A percentile compares a stretch with the other conserved stretches of the same genome.
Evolutionary conservation across 53 echinoderm and acorn worm genomes (phyloP).

Genomic region (Temnopleurus reevesii): DNA sequence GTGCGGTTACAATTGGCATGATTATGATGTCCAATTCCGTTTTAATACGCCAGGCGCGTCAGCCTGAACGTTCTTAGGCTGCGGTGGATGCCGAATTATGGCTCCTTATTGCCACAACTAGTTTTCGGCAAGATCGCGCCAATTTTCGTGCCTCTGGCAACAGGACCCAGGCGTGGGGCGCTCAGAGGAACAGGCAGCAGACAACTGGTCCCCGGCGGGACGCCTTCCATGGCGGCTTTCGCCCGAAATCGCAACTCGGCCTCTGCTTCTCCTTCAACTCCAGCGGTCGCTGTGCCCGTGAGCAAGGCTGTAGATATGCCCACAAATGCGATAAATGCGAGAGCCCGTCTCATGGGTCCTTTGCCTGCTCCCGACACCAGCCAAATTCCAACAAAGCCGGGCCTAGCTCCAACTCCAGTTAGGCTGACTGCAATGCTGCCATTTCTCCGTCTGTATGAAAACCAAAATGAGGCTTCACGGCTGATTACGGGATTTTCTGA

Average conservation of each 20-base stretch:
- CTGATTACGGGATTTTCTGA: background rate
- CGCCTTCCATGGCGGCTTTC: background rate
- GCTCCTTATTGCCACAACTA: background rate
- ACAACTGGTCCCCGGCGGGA: background rate
- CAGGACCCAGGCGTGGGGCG: background rate
- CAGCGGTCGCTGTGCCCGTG: background rate
- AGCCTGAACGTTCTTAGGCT: background rate
- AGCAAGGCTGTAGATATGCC: background rate
- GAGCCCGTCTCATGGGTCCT: background rate
- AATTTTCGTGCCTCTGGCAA: no score
- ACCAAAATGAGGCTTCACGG: background rate
- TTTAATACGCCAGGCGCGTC: no score
- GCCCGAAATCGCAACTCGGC: background rate
- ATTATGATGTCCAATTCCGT: background rate
- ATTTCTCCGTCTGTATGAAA: background rate
- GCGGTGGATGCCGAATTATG: background rate
- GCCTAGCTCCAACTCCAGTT: background rate
- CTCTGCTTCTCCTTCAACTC: background rate
- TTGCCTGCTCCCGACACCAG: background rate
- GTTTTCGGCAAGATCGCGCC: background rate
- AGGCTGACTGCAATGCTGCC: background rate
- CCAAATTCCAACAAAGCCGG: background rate
- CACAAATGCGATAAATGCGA: background rate
- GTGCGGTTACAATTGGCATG: background rate
- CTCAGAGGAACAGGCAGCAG: background rate